Evolutionary conservation across 2,113 vertebrate genomes (phyloP).

Genomic region (Hippocampus zosterae): DNA sequence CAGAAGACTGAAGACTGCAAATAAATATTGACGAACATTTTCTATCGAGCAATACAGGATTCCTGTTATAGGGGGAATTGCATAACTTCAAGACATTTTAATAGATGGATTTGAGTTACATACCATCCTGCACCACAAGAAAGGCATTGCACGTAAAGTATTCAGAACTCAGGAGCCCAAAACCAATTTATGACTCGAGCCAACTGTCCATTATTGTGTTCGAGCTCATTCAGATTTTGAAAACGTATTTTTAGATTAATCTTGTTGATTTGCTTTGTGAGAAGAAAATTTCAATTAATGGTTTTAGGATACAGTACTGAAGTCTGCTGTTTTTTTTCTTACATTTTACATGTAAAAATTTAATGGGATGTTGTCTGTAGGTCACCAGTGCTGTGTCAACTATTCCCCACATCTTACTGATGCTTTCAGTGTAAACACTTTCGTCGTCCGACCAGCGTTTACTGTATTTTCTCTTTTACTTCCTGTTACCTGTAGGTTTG

Average conservation of each 20-base stretch:
- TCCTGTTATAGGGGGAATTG: no score
- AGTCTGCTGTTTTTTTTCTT: neutral
- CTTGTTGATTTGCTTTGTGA: neutral
- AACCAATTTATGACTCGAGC: no score
- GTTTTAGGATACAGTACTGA: neutral
- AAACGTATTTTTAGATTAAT: neutral
- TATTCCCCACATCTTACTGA: constrained; percentile 16
- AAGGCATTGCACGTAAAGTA: no score
- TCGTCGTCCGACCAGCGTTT: constrained; percentile 9
- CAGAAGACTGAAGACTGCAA: neutral
- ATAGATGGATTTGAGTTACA: neutral
- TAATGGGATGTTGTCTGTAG: constrained; percentile 3
- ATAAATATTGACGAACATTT: no score
- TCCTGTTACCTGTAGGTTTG: constrained; percentile 17
- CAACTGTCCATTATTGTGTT: no score
- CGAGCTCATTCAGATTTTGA: no score
- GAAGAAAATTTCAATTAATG: no score
- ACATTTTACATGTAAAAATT: neutral
- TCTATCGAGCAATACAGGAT: no score
- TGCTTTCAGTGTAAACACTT: constrained; percentile 57
- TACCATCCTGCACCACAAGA: neutral
- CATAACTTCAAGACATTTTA: neutral
- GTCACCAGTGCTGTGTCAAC: constrained; percentile 42
- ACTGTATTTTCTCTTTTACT: constrained; percentile 33
- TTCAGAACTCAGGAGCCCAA: no score